phyloP scores from a whole-genome alignment of 2,888 invertebrate genomes.

The Hydriomena furcata region DNA sequence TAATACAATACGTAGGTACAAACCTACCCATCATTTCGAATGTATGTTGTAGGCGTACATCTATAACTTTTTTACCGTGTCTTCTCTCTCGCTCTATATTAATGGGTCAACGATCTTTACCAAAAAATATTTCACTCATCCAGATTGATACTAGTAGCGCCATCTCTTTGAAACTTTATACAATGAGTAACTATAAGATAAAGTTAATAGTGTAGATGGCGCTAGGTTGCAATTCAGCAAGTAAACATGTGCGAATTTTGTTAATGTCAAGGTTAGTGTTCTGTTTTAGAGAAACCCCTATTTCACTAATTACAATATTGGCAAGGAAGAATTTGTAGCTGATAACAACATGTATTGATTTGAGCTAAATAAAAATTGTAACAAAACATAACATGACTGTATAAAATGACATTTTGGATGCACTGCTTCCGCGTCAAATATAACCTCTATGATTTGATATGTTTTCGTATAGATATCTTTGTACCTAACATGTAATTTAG shows the following conservation, averaged over 20 bases:
- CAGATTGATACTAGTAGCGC: slow-evolving; percentile 49
- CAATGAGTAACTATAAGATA: slow-evolving; percentile 28
- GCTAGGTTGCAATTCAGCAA: slow-evolving; percentile 36
- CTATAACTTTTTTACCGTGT: no score
- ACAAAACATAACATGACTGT: no score
- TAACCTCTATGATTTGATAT: no score
- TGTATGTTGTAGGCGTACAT: no score
- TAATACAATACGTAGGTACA: neutral
- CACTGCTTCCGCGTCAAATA: slow-evolving; percentile 53
- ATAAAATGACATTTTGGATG: neutral
- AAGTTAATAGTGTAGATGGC: slow-evolving; percentile 44
- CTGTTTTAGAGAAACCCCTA: neutral
- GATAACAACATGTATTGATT: slow-evolving; percentile 4
- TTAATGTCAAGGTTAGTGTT: slow-evolving; percentile 78
- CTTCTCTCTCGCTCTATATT: neutral
- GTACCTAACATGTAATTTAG: no score
- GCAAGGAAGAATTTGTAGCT: neutral
- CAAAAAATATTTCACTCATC: slow-evolving; percentile 32
- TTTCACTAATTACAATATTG: neutral
- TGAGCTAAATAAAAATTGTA: neutral
- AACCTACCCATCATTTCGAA: no score
- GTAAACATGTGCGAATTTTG: slow-evolving; percentile 62
- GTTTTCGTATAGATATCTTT: no score
- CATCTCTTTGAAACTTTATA: slow-evolving; percentile 49
- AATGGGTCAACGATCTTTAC: slow-evolving; percentile 12